Evolutionary conservation across 2,797 vertebrate species (phyloP).

Genomic region (Allochrocebus solatus): DNA sequence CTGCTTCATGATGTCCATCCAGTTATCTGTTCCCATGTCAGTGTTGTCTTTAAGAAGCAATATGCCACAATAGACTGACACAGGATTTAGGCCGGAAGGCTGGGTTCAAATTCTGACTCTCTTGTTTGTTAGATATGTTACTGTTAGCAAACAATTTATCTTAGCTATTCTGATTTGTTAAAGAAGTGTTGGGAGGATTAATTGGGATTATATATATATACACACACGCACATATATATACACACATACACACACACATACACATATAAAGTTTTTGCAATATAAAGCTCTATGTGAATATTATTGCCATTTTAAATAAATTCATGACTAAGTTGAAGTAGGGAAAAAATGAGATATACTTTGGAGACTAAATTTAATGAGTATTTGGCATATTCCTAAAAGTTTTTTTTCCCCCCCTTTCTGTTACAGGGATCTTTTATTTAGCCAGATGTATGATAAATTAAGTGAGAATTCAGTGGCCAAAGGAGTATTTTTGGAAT

Average conservation of each 20-base stretch:
- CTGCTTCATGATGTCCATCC: background rate
- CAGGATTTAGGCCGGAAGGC: background rate
- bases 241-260: background rate
- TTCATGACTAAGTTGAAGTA: background rate
- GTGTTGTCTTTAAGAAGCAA: background rate
- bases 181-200: background rate
- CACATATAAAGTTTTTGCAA: background rate
- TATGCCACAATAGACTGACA: background rate
- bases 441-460: constrained; percentile 93
- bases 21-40: background rate
- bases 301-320: constrained; percentile 38
- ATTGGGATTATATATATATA: background rate
- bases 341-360: background rate
- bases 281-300: background rate
- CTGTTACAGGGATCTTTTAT: constrained; percentile 91
- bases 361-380: constrained; percentile 26
- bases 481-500: constrained; percentile 95
- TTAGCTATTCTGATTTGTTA: constrained; percentile 3
- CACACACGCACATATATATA: background rate
- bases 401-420: background rate
- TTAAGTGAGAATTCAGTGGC: constrained; percentile 94
- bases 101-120: background rate
- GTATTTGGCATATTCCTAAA: constrained; percentile 44
- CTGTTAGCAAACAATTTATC: background rate
- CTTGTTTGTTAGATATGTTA: background rate